These are phyloP conservation scores for Stratiomys singularior DNA, from an alignment of 2,888 invertebrate species.

Conservation along the genomic window DNA sequence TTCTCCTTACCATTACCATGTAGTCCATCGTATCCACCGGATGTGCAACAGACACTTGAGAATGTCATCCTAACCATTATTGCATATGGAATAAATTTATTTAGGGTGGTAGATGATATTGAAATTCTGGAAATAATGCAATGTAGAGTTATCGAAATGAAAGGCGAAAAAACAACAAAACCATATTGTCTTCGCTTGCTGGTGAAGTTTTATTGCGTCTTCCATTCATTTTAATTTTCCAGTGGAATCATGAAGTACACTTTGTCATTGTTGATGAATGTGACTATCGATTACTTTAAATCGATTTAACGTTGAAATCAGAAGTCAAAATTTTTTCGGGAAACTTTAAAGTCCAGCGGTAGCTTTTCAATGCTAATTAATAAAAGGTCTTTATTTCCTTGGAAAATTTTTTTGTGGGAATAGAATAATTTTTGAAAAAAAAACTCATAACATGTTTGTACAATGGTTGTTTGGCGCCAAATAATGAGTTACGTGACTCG, in stretches of 20 bases:
- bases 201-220: background rate
- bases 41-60: slow-evolving; percentile 31
- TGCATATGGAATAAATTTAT: slow-evolving; percentile 32
- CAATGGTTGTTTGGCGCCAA: background rate
- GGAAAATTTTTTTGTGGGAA: background rate
- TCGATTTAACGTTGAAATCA: background rate
- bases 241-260: background rate
- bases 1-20: background rate
- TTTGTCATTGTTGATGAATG: too few relatives aligned
- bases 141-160: background rate
- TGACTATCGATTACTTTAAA: background rate
- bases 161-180: too few relatives aligned
- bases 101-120: slow-evolving; percentile 15
- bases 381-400: background rate
- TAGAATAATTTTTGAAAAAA: background rate
- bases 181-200: too few relatives aligned
- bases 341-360: background rate
- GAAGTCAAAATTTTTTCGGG: background rate
- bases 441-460: background rate
- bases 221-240: background rate
- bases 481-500: background rate
- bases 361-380: background rate
- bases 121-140: slow-evolving; percentile 34
- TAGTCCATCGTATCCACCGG: slow-evolving; percentile 17
- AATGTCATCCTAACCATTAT: slow-evolving; percentile 15